phyloP scores from a whole-genome alignment of 2,888 invertebrate genomes.

The Aproaerema taeniolella region DNA sequence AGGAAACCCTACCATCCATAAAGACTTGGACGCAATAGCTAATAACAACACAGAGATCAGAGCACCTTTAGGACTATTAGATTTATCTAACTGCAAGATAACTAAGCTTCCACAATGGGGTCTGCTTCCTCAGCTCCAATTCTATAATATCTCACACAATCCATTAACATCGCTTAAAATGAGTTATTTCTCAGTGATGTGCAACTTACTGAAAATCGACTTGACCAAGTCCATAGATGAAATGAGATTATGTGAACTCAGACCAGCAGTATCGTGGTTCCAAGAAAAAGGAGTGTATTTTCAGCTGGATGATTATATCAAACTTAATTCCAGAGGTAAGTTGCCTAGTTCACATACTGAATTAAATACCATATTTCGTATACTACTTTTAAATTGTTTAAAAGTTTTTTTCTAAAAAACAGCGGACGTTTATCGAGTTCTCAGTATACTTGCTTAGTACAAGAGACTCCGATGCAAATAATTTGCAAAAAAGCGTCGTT shows the following conservation, averaged over 20 bases:
- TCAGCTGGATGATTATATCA: slow-evolving; percentile 51
- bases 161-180: slow-evolving; percentile 61
- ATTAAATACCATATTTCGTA: background rate
- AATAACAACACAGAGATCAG: slow-evolving; percentile 73
- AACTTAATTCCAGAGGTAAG: slow-evolving; percentile 54
- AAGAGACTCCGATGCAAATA: too few species aligned
- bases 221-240: slow-evolving; percentile 48
- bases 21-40: slow-evolving; percentile 45
- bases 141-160: slow-evolving; percentile 81
- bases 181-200: slow-evolving; percentile 78
- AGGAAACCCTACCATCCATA: slow-evolving; percentile 66
- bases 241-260: slow-evolving; percentile 46
- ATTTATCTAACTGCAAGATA: slow-evolving; percentile 79
- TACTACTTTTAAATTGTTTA: too few species aligned
- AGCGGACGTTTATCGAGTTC: too few species aligned
- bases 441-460: too few species aligned
- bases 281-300: slow-evolving; percentile 48
- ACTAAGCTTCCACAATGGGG: slow-evolving; percentile 79
- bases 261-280: slow-evolving; percentile 52
- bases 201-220: slow-evolving; percentile 78
- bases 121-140: slow-evolving; percentile 71
- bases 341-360: too few species aligned
- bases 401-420: too few species aligned
- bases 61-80: slow-evolving; percentile 77
- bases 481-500: too few species aligned